Evolutionary conservation across 35 echinoderm and acorn worm genomes (phyloP).

Genomic region (Nesometra sesokonis): DNA sequence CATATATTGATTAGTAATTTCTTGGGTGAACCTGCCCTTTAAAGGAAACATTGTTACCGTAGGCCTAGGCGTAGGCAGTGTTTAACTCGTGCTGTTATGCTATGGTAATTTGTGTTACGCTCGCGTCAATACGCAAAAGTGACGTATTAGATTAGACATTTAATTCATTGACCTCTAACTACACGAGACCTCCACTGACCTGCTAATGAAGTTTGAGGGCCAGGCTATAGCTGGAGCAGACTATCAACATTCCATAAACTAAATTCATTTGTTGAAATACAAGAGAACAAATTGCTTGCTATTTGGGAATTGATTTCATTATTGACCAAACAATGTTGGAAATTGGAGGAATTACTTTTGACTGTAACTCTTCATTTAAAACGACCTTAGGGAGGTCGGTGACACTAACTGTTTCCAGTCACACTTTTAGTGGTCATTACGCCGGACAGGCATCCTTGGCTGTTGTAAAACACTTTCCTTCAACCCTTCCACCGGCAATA

Average conservation of each 20-base stretch:
- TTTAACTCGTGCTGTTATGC: too few relatives aligned
- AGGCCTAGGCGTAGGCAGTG: too few relatives aligned
- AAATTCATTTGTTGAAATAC: neutral
- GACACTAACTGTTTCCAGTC: neutral
- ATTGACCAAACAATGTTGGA: neutral
- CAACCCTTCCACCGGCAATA: neutral
- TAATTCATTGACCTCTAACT: neutral
- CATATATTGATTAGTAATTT: too few relatives aligned
- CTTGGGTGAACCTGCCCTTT: too few relatives aligned
- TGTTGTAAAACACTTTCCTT: neutral
- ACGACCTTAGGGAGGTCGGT: neutral
- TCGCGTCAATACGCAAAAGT: too few relatives aligned
- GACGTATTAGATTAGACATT: too few relatives aligned
- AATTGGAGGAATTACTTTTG: neutral
- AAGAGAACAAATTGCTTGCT: neutral
- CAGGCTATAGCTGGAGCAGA: neutral
- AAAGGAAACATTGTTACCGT: too few relatives aligned
- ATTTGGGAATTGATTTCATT: neutral
- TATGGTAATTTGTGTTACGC: too few relatives aligned
- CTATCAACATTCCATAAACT: neutral
- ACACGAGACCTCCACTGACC: neutral
- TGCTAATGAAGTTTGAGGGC: neutral
- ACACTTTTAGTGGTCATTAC: neutral
- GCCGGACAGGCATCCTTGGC: neutral
- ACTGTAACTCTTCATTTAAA: neutral